Evolutionary conservation across 2,888 invertebrate species (phyloP).

Genomic region (Acronicta leporina): DNA sequence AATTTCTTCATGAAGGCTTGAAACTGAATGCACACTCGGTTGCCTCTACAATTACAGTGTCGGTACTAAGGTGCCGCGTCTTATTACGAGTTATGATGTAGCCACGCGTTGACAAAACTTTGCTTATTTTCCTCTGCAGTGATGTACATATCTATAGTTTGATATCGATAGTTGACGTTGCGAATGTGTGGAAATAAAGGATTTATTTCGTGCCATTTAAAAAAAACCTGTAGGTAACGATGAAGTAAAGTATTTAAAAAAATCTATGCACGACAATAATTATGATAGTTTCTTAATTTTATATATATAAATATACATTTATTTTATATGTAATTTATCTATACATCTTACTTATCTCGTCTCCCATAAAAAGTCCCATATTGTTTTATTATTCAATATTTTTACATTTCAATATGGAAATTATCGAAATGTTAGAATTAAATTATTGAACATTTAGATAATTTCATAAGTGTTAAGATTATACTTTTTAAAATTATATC

Average conservation of each 20-base stretch:
- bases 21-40: constrained; percentile 4
- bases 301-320: too few relatives aligned
- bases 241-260: constrained; percentile 2
- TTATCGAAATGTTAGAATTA: too few relatives aligned
- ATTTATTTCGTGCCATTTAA: neutral
- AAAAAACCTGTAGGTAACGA: neutral
- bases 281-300: too few relatives aligned
- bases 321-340: too few relatives aligned
- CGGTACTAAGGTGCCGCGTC: constrained; percentile 46
- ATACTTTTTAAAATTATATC: too few relatives aligned
- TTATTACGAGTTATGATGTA: constrained; percentile 56
- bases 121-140: constrained; percentile 57
- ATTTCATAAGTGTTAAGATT: too few relatives aligned
- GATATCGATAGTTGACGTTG: constrained; percentile 16
- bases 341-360: too few relatives aligned
- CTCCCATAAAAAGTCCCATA: too few relatives aligned
- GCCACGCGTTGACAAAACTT: constrained; percentile 61
- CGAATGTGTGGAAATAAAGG: too few relatives aligned
- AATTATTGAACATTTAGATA: too few relatives aligned
- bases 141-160: constrained; percentile 3
- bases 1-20: neutral
- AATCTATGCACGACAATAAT: constrained; percentile 8
- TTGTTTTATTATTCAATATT: too few relatives aligned
- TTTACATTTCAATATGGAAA: too few relatives aligned
- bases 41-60: constrained; percentile 16